Percentiles rank a stretch among this genome's conserved stretches.
These are phyloP conservation scores for Cyrtonyx montezumae DNA, from an alignment of 2,113 vertebrate species.

Conservation along the genomic window DNA sequence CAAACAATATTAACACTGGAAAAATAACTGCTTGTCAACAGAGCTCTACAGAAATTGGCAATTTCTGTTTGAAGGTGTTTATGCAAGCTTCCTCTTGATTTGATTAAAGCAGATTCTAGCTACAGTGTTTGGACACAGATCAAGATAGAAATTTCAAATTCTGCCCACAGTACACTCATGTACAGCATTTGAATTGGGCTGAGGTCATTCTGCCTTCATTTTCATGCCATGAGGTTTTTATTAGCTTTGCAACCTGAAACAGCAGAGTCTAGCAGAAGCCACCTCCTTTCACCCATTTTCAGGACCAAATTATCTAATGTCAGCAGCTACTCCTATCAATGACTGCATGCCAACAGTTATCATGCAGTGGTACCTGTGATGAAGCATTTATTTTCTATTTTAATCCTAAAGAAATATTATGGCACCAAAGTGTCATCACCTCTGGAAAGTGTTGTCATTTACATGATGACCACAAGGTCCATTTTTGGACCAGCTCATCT, in stretches of 20 bases:
- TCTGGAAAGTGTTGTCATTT: slow-evolving; percentile 13
- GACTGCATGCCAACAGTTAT: slow-evolving; percentile 22
- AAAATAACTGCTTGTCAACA: slow-evolving; percentile 47
- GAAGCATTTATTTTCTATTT: slow-evolving; percentile 43
- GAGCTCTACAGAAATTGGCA: slow-evolving; percentile 28
- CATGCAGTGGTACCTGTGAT: slow-evolving; percentile 9
- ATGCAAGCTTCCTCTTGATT: slow-evolving; percentile 24
- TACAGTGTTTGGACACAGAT: slow-evolving; percentile 30
- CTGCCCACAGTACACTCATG: slow-evolving; percentile 50
- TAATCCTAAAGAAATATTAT: slow-evolving; percentile 50
- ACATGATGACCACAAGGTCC: slow-evolving; percentile 9
- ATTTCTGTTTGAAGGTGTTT: slow-evolving; percentile 40
- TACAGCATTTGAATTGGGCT: slow-evolving; percentile 28
- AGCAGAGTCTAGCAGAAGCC: slow-evolving; percentile 6
- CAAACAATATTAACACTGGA: slow-evolving; percentile 25
- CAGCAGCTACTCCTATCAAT: not conserved
- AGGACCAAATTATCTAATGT: slow-evolving; percentile 3
- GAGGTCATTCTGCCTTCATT: slow-evolving; percentile 55
- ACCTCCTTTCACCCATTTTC: slow-evolving; percentile 40
- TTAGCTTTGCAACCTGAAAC: slow-evolving; percentile 35
- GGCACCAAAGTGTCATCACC: not conserved
- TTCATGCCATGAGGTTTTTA: slow-evolving; percentile 48
- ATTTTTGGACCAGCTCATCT: slow-evolving; percentile 23
- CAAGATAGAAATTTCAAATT: slow-evolving; percentile 50
- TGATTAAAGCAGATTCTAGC: slow-evolving; percentile 55